These are phyloP conservation scores for Nibea albiflora DNA, from an alignment of 2,113 vertebrate genomes.

Conservation along the genomic window DNA sequence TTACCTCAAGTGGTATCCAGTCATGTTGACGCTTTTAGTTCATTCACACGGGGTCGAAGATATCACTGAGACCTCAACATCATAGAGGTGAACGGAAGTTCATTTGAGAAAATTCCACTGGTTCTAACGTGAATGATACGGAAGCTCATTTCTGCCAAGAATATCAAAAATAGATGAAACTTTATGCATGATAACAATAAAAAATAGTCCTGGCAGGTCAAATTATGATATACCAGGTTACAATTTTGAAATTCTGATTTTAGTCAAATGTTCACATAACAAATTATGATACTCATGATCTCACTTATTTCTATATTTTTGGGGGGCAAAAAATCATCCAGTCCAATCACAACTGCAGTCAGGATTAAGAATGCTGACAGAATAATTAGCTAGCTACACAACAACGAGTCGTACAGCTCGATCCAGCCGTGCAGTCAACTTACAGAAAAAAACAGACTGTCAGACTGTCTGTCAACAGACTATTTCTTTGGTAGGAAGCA, in stretches of 20 bases:
- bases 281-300: background rate
- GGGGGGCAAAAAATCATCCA: too few species aligned
- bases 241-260: background rate
- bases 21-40: background rate
- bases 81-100: background rate
- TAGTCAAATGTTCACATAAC: background rate
- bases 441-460: too few species aligned
- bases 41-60: background rate
- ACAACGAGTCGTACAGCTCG: too few species aligned
- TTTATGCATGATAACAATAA: background rate
- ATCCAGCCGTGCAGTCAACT: background rate
- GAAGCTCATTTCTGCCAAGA: conserved; percentile 32
- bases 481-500: background rate
- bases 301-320: too few species aligned
- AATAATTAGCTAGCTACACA: background rate
- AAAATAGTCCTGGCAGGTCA: background rate
- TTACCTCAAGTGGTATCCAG: background rate
- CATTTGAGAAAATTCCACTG: background rate
- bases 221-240: background rate
- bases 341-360: background rate
- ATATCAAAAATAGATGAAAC: background rate
- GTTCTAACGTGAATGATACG: background rate
- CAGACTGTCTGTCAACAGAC: background rate
- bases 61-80: background rate
- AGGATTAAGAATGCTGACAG: background rate